A percentile compares a stretch with the other conserved stretches of the same genome.
phyloP scores from a whole-genome alignment of 1,140 invertebrate genomes.

The Drosophila mojavensis region DNA sequence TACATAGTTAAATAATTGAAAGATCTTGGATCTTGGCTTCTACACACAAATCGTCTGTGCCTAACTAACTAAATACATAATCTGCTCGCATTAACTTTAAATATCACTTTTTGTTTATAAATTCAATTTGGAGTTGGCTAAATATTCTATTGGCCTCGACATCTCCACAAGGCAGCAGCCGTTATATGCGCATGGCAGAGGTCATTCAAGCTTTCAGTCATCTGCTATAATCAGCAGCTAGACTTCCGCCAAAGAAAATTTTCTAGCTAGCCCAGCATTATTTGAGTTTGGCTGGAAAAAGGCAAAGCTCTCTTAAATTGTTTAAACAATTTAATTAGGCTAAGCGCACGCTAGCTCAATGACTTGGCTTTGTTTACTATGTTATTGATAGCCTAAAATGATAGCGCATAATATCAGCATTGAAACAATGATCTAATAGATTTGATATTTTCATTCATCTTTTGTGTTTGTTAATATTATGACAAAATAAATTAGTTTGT shows the following conservation, averaged over 20 bases:
- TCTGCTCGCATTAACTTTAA: not conserved
- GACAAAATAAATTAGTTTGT: not conserved
- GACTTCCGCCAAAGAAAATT: not conserved
- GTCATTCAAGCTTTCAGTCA: not conserved
- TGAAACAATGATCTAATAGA: constrained; percentile 4
- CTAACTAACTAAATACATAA: not conserved
- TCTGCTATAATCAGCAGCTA: not conserved
- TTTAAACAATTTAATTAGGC: not conserved
- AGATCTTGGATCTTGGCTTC: too few species aligned
- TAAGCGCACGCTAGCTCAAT: not conserved
- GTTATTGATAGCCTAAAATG: not conserved
- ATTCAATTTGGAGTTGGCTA: constrained; percentile 15
- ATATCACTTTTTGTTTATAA: constrained; percentile 8
- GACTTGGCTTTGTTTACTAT: not conserved
- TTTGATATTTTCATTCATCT: not conserved
- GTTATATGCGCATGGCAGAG: not conserved
- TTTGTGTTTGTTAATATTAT: not conserved
- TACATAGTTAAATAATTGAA: too few species aligned
- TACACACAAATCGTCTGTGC: too few species aligned
- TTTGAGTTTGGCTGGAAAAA: not conserved
- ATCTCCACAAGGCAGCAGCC: not conserved
- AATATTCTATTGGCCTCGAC: constrained; percentile 14
- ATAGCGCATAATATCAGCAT: not conserved
- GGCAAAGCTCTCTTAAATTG: not conserved
- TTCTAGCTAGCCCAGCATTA: not conserved